Evolutionary conservation across 2,888 invertebrate species (phyloP).

Genomic region (Prosopocoilus inquinatus): DNA sequence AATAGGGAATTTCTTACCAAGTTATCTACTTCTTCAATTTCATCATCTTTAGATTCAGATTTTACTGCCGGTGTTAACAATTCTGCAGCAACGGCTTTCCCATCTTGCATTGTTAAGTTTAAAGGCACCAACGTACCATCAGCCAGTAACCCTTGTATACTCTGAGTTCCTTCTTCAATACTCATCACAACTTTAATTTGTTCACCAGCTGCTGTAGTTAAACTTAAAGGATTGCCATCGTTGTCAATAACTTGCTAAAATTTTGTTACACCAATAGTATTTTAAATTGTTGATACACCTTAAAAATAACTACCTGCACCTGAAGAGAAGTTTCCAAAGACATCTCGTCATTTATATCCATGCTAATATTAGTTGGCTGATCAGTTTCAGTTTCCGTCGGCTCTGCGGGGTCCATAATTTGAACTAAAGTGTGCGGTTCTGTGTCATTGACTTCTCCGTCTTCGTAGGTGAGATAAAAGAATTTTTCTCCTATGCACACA

Average conservation of each 20-base stretch:
- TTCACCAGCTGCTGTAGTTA: conserved; percentile 68
- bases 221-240: conserved; percentile 65
- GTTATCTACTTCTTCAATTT: background rate
- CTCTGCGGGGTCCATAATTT: conserved; percentile 33
- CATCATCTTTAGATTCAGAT: too few species aligned
- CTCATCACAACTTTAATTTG: conserved; percentile 61
- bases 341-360: background rate
- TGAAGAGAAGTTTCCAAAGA: conserved; percentile 1
- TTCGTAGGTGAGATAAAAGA: conserved; percentile 55
- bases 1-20: background rate
- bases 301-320: background rate
- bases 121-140: conserved; percentile 50
- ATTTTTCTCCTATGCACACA: conserved; percentile 35
- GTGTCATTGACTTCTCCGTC: conserved; percentile 34
- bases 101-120: conserved; percentile 39
- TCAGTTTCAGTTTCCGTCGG: conserved; percentile 3
- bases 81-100: conserved; percentile 30
- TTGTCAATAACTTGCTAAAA: conserved; percentile 62
- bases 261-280: background rate
- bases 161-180: conserved; percentile 55
- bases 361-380: conserved; percentile 1
- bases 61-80: conserved; percentile 6
- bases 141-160: conserved; percentile 49
- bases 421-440: conserved; percentile 43
- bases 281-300: background rate